Conservation (phyloP, 2,888 invertebrate genomes). For the Choristoneura rosaceana region DNA sequence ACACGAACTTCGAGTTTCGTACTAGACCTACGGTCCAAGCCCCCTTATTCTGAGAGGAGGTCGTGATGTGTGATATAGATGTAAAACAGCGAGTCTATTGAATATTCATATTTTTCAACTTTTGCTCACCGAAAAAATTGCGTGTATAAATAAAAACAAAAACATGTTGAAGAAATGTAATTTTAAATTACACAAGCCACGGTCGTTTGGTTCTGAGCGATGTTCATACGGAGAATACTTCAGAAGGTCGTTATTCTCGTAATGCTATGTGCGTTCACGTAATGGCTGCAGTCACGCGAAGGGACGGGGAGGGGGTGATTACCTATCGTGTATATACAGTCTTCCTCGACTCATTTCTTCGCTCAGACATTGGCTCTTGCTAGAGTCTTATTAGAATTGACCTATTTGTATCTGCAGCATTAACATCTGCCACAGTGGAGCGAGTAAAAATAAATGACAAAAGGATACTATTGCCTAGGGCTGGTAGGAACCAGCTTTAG, state of each 20-base stretch:
- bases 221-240: slow-evolving; percentile 35
- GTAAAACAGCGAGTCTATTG: too few species aligned
- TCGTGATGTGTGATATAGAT: too few species aligned
- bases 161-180: background rate
- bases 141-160: too few species aligned
- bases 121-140: too few species aligned
- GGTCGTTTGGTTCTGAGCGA: slow-evolving; percentile 29
- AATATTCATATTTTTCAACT: too few species aligned
- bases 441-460: too few species aligned
- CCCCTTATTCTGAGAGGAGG: too few species aligned
- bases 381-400: slow-evolving; percentile 1
- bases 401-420: background rate
- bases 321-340: slow-evolving; percentile 9
- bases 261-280: slow-evolving; percentile 24
- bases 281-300: slow-evolving; percentile 33
- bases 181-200: background rate
- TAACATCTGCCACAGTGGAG: too few species aligned
- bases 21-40: too few species aligned
- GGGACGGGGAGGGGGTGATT: background rate
- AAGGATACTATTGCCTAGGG: too few species aligned
- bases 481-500: too few species aligned
- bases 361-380: slow-evolving; percentile 8
- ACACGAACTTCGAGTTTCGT: too few species aligned
- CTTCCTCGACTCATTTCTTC: background rate
- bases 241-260: slow-evolving; percentile 33